Conservation (phyloP, 2,113 vertebrate genomes). For the Hyperopisus bebe region DNA sequence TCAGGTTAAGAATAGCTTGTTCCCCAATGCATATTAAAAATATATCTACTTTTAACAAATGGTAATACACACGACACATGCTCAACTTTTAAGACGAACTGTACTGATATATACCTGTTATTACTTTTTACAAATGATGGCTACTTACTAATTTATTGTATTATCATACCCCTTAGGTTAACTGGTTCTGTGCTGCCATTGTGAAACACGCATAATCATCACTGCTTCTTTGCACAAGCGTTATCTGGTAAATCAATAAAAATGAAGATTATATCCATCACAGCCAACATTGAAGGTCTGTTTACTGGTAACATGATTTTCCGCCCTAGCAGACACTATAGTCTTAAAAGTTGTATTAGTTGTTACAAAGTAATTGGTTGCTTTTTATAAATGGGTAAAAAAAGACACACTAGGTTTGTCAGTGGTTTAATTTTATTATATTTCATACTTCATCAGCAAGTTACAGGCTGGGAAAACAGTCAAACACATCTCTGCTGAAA, state of each 20-base stretch:
- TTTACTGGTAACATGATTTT: background rate
- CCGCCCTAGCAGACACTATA: background rate
- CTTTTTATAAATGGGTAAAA: background rate
- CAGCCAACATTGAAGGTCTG: background rate
- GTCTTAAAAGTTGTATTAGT: background rate
- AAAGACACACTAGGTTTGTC: background rate
- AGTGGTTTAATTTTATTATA: slow-evolving; percentile 17
- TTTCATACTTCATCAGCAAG: slow-evolving; percentile 15
- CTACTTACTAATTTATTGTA: background rate
- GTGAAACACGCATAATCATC: background rate
- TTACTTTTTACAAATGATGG: background rate
- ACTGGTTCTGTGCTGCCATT: background rate
- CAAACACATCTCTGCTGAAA: background rate
- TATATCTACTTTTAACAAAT: background rate
- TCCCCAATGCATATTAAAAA: background rate
- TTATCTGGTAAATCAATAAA: background rate
- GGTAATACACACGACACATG: background rate
- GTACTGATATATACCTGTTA: background rate
- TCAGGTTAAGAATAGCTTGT: background rate
- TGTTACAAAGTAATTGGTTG: background rate
- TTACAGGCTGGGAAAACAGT: slow-evolving; percentile 10
- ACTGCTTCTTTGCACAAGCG: background rate
- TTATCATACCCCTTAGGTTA: background rate
- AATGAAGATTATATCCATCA: background rate
- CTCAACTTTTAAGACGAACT: background rate